Percentiles rank a stretch among this genome's conserved stretches.
phyloP scores from a whole-genome alignment of 2,113 vertebrate genomes.

The Ciconia boyciana region DNA sequence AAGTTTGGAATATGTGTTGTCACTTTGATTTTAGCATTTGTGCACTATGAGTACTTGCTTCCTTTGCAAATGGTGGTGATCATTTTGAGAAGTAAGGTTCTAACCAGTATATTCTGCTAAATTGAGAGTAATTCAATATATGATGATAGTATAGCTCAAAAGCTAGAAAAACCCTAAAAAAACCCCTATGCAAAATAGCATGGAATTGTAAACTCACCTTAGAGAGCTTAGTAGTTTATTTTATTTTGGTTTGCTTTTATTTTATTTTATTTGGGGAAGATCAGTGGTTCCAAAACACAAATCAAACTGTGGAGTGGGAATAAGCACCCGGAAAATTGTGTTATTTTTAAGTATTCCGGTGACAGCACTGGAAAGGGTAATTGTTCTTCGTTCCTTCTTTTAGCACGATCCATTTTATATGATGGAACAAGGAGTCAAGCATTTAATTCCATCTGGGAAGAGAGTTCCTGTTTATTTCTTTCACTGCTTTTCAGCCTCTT shows the following conservation, averaged over 20 bases:
- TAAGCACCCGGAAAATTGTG: not conserved
- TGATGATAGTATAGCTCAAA: not conserved
- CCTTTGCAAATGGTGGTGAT: not conserved
- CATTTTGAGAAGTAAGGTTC: not conserved
- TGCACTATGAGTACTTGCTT: not conserved
- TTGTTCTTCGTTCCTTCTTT: not conserved
- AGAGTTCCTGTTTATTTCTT: not conserved
- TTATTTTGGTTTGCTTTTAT: not conserved
- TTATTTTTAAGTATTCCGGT: not conserved
- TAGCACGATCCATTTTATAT: not conserved
- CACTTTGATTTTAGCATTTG: not conserved
- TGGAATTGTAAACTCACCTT: not conserved
- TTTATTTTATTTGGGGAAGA: not conserved
- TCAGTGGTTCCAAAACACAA: not conserved
- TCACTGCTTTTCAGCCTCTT: not conserved
- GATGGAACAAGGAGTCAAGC: not conserved
- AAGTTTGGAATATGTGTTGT: not conserved
- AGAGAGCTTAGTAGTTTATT: not conserved
- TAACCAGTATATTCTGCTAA: not conserved
- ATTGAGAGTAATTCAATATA: not conserved
- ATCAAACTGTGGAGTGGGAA: not conserved
- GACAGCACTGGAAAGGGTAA: not conserved
- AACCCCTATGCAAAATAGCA: not conserved
- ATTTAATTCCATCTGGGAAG: not conserved
- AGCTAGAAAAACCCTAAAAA: not conserved